Percentiles rank a stretch among this genome's conserved stretches.
Evolutionary conservation across 1,140 invertebrate species (phyloP).

Genomic region (Dreissena polymorpha): DNA sequence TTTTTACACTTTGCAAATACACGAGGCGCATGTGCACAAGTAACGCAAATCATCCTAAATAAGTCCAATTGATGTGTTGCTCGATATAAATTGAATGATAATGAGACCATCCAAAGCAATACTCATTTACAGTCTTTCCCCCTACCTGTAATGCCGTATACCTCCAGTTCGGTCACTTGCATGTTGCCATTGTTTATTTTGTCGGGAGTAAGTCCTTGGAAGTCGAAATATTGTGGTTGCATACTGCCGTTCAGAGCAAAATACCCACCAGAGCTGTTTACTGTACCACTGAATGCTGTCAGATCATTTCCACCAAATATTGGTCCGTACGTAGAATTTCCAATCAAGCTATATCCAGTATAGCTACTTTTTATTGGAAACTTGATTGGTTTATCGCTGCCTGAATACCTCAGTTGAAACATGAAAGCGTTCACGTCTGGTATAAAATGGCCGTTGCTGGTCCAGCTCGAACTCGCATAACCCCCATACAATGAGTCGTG

Average conservation of each 20-base stretch:
- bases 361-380: conserved; percentile 23
- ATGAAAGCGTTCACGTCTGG: conserved; percentile 29
- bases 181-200: conserved; percentile 30
- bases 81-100: no score
- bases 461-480: no score
- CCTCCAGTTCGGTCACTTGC: conserved; percentile 44
- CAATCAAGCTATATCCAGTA: background rate
- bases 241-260: conserved; percentile 18
- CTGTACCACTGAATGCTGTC: conserved; percentile 12
- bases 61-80: no score
- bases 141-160: conserved; percentile 49
- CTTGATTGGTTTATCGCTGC: background rate
- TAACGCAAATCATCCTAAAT: no score
- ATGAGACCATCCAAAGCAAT: no score
- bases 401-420: conserved; percentile 40
- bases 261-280: background rate
- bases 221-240: conserved; percentile 12
- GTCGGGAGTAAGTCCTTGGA: background rate
- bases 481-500: no score
- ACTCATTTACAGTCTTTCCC: no score
- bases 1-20: no score
- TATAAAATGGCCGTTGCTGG: no score
- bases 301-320: conserved; percentile 51
- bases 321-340: conserved; percentile 19
- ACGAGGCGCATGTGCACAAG: no score